Conservation (phyloP, 2,888 invertebrate species). For the Xestia rhomboidea region DNA sequence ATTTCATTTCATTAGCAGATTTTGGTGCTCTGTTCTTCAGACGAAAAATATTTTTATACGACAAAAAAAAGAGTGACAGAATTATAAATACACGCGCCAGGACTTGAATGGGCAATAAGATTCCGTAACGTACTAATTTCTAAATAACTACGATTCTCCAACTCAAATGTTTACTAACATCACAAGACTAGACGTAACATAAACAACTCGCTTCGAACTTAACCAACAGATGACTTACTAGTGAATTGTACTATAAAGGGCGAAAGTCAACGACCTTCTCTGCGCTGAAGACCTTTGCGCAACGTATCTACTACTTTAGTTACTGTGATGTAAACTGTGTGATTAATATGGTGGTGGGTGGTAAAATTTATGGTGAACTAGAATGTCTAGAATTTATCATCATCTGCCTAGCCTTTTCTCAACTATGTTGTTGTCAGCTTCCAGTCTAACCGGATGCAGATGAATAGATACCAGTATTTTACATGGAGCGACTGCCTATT, state of each 20-base stretch:
- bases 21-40: not conserved
- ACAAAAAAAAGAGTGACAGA: not conserved
- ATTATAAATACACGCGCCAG: not conserved
- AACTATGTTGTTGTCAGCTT: not conserved
- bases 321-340: not conserved
- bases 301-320: constrained; percentile 16
- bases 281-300: constrained; percentile 22
- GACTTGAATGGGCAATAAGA: not conserved
- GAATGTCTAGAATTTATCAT: not conserved
- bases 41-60: not conserved
- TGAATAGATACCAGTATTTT: not conserved
- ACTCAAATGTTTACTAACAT: constrained; percentile 8
- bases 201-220: constrained; percentile 18
- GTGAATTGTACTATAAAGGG: constrained; percentile 41
- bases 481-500: not conserved
- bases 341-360: not conserved
- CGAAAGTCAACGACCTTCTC: constrained; percentile 55
- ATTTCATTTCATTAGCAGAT: not conserved
- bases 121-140: not conserved
- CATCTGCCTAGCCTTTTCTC: not conserved
- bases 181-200: constrained; percentile 18
- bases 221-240: constrained; percentile 36
- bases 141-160: not conserved
- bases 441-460: not conserved
- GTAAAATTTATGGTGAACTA: not conserved